Conservation (phyloP, 2,113 vertebrate species). For the Pongo abelii region DNA sequence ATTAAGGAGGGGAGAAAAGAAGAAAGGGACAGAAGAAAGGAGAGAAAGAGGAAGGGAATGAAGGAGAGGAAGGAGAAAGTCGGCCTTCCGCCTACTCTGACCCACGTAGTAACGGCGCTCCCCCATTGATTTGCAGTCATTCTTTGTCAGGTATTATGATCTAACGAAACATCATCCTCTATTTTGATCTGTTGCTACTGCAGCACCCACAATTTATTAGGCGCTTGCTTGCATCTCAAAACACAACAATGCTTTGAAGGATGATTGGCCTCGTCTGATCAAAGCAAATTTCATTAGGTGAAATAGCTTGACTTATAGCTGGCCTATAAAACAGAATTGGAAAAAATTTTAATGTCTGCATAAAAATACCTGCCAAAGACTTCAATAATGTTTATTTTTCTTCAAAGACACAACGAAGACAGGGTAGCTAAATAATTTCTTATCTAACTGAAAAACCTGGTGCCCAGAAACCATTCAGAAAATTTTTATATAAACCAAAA, state of each 20-base stretch:
- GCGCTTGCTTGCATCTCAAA: slow-evolving; percentile 66
- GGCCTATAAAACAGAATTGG: slow-evolving; percentile 58
- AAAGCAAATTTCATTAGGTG: slow-evolving; percentile 79
- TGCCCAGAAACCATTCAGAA: slow-evolving; percentile 42
- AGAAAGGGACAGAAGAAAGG: background rate
- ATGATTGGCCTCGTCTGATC: slow-evolving; percentile 72
- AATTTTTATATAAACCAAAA: background rate
- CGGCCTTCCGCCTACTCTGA: background rate
- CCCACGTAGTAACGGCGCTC: background rate
- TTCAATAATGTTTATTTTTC: slow-evolving; percentile 65
- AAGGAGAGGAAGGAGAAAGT: background rate
- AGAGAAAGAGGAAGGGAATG: background rate
- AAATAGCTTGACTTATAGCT: slow-evolving; percentile 75
- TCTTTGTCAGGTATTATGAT: slow-evolving; percentile 72
- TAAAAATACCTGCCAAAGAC: slow-evolving; percentile 47
- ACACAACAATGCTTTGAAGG: slow-evolving; percentile 71
- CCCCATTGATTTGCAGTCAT: slow-evolving; percentile 49
- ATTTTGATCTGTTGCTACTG: slow-evolving; percentile 63
- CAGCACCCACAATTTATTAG: slow-evolving; percentile 67
- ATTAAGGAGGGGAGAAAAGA: background rate
- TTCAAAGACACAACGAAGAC: slow-evolving; percentile 60
- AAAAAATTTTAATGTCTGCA: slow-evolving; percentile 52
- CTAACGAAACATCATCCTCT: slow-evolving; percentile 73
- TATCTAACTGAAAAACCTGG: slow-evolving; percentile 47
- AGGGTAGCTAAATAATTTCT: slow-evolving; percentile 18